A percentile compares a stretch with the other conserved stretches of the same genome.
Conservation (phyloP, 2,888 invertebrate species). For the Arrhopalites spinosus region DNA sequence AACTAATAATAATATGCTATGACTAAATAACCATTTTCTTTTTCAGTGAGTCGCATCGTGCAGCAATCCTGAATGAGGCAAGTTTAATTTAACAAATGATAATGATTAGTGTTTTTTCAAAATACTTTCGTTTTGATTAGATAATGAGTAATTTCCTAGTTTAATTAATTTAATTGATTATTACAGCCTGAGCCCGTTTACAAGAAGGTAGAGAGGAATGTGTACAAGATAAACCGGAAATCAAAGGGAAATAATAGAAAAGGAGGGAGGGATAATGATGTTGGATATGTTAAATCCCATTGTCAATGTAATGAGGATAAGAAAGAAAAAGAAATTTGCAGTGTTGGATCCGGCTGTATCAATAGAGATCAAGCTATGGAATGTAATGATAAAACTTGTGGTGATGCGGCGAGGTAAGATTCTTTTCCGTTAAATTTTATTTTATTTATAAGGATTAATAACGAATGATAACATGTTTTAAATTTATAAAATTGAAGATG, state of each 20-base stretch:
- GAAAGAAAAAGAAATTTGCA: constrained; percentile 31
- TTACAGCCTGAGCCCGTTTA: constrained; percentile 49
- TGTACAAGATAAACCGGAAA: constrained; percentile 40
- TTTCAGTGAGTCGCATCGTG: constrained; percentile 42
- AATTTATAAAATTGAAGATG: no score
- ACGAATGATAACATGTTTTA: no score
- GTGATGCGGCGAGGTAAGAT: no score
- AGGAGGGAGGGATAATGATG: constrained; percentile 15
- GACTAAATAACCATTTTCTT: no score
- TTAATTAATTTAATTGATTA: no score
- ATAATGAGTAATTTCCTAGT: no score
- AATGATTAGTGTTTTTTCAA: no score
- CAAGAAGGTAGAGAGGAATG: constrained; percentile 50
- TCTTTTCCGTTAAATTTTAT: no score
- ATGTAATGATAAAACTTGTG: constrained; percentile 49
- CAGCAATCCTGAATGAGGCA: constrained; percentile 39
- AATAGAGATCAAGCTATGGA: constrained; percentile 50
- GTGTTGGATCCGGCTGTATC: constrained; percentile 41
- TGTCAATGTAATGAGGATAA: constrained; percentile 39
- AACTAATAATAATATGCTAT: no score
- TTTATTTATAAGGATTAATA: no score
- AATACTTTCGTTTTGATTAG: no score
- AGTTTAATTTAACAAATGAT: constrained; percentile 2
- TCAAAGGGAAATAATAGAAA: constrained; percentile 18
- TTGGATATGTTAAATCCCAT: neutral